These are phyloP conservation scores for Lepetodrilus schrolli DNA, from an alignment of 2,888 invertebrate genomes.

Conservation along the genomic window DNA sequence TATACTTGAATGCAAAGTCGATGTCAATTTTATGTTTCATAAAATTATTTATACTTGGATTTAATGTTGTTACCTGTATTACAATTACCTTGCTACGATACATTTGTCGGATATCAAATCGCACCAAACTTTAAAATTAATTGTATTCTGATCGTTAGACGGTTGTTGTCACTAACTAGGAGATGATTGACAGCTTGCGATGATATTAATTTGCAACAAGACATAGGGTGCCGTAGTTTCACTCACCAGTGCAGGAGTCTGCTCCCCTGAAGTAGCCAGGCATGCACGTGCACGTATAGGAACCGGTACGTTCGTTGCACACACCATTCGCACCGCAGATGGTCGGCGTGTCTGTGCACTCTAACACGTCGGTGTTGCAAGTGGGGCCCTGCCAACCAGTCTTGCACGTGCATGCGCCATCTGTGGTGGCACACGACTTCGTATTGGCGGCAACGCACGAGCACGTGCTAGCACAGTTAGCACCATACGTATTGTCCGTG, in stretches of 20 bases:
- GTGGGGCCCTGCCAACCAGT: conserved; percentile 35
- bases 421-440: conserved; percentile 31
- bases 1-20: too few relatives aligned
- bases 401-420: conserved; percentile 40
- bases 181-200: too few relatives aligned
- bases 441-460: conserved; percentile 35
- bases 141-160: too few relatives aligned
- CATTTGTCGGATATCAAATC: too few relatives aligned
- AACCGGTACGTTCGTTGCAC: conserved; percentile 31
- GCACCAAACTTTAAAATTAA: too few relatives aligned
- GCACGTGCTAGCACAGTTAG: conserved; percentile 31
- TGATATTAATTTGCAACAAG: too few relatives aligned
- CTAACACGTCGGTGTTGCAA: conserved; percentile 29
- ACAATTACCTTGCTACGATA: too few relatives aligned
- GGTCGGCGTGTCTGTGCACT: conserved; percentile 6
- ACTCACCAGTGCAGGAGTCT: conserved; percentile 32
- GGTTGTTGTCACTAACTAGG: too few relatives aligned
- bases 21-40: too few relatives aligned
- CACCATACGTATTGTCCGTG: conserved; percentile 28
- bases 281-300: conserved; percentile 31
- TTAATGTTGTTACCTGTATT: too few relatives aligned
- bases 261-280: conserved; percentile 20
- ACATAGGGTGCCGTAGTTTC: too few relatives aligned
- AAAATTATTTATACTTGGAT: too few relatives aligned
- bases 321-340: background rate